These are phyloP conservation scores for Biston stratarius DNA, from an alignment of 2,888 invertebrate species.

Conservation along the genomic window DNA sequence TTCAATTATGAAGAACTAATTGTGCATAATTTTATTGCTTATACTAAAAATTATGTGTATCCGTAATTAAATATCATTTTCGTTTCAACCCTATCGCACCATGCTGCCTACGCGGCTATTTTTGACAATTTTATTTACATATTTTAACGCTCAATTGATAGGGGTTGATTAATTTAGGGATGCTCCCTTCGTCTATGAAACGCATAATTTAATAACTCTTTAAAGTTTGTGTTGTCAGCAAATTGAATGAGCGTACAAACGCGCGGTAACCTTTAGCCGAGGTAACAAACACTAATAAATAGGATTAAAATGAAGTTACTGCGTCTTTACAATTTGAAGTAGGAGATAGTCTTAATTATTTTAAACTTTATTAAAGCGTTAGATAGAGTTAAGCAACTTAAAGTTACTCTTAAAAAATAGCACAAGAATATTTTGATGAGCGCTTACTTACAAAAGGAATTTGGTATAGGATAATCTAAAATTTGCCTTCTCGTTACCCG, in stretches of 20 bases:
- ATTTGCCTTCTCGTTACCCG: too few species aligned
- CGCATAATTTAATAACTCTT: constrained; percentile 46
- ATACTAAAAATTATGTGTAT: not conserved
- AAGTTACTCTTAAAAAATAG: too few species aligned
- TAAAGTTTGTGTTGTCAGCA: constrained; percentile 30
- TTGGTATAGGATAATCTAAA: too few species aligned
- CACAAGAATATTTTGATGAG: too few species aligned
- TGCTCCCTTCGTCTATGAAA: constrained; percentile 51
- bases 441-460: too few species aligned
- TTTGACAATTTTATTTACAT: constrained; percentile 80
- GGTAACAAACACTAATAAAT: not conserved
- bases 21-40: too few species aligned
- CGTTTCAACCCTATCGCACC: constrained; percentile 55
- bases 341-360: not conserved
- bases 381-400: too few species aligned
- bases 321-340: not conserved
- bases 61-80: constrained; percentile 1
- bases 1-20: too few species aligned
- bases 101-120: constrained; percentile 68
- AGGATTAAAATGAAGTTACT: not conserved
- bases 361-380: not conserved
- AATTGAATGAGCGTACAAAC: constrained; percentile 14
- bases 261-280: constrained; percentile 3
- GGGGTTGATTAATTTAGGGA: constrained; percentile 78
- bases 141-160: constrained; percentile 84